These are phyloP conservation scores for Acrobeloides nanus DNA, from an alignment of 2,888 invertebrate genomes.

Conservation along the genomic window DNA sequence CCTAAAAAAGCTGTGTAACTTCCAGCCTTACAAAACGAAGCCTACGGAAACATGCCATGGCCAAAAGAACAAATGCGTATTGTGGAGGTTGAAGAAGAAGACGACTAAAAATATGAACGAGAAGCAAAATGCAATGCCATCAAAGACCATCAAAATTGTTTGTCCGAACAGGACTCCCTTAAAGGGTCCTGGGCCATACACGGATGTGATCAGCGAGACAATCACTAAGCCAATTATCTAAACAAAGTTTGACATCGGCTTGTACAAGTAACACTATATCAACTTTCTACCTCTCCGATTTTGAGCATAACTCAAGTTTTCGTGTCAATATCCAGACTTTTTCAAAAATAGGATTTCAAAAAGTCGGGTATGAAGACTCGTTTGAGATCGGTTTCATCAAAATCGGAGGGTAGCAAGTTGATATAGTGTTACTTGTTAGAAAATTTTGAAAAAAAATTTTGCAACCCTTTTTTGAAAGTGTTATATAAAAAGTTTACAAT, in stretches of 20 bases:
- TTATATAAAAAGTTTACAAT: constrained; percentile 31
- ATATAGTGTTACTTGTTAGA: no score
- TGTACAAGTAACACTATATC: no score
- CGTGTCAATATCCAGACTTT: no score
- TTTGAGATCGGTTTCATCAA: no score
- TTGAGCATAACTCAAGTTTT: no score
- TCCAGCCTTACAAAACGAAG: no score
- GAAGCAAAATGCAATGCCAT: constrained; percentile 41
- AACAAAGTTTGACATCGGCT: constrained; percentile 12
- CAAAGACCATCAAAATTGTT: constrained; percentile 41
- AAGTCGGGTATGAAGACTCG: no score
- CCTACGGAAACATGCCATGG: constrained; percentile 44
- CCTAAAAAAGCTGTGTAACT: constrained; percentile 28
- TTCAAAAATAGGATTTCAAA: no score
- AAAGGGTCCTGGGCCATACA: constrained; percentile 52
- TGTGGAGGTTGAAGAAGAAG: constrained; percentile 46
- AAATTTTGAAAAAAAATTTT: no score
- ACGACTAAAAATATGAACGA: constrained; percentile 49
- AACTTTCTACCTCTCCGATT: no score
- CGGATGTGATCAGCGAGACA: constrained; percentile 39
- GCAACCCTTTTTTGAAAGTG: no score
- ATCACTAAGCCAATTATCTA: constrained; percentile 40
- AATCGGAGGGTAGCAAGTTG: no score
- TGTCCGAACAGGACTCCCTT: constrained; percentile 49
- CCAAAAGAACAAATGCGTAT: constrained; percentile 44